Evolutionary conservation across 1,140 invertebrate genomes (phyloP), one percentile per base, ranked within the genome.

Genomic region (Acromyrmex echinatior): DNA sequence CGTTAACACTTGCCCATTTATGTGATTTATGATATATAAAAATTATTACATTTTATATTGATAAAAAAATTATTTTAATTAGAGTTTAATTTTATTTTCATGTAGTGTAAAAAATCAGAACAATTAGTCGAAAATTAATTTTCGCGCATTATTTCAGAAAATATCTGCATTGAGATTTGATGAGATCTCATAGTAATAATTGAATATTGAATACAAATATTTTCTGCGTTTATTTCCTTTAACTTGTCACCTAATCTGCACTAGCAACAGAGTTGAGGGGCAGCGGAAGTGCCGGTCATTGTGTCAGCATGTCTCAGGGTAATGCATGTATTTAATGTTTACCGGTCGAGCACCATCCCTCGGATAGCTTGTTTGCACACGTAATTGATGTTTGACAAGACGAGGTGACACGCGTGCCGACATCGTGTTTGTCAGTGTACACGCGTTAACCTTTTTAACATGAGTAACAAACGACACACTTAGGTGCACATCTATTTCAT

Each of bases 371-470:
- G 92, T 94, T 93, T 93, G 89, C 87, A 70, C 86, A 92, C 81
- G 86, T 94, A 94, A 94, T 94, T 93, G 93, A 94, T 94, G 92
- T 94, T 94, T 93, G 91, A 91, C 86, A 86, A 89, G 91, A 90
- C 73, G 90, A 84, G 89, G 84, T 86, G 81, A 91, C 58, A 86
- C 85, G 90, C 90, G 86, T 91, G 89, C 87, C 87, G 84, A 82
- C 87, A 60, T 84, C 87, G 66, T 84, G 87, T 82, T 87, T 91
- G 90, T 91, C 80, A 66, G 65, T 82, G 65, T 7, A 82, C 90
- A 78, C 87, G 39, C 68, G 87, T 86, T 86, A 65, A 82, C 84
- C 87, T 81, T 91, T 91, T 91, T 86, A 91, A 86, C 58, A 80
- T 84, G 80, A 51, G 45, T 49, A 73, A 86, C 51, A 74, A 79